These are phyloP conservation scores for Xenus cinereus DNA, from an alignment of 2,113 vertebrate genomes.

Conservation along the genomic window DNA sequence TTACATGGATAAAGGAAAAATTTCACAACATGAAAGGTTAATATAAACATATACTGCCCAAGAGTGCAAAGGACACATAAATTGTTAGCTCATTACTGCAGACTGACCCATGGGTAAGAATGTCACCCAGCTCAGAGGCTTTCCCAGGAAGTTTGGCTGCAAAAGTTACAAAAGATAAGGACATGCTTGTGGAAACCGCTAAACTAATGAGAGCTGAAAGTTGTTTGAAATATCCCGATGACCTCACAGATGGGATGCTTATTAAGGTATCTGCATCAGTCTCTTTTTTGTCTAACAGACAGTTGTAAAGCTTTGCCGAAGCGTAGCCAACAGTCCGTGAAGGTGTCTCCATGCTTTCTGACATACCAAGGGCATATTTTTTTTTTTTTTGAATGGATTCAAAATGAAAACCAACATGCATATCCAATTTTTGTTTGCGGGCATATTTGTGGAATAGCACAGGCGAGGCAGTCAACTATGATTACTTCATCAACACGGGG, in stretches of 20 bases:
- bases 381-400: constrained; percentile 72
- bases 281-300: constrained; percentile 82
- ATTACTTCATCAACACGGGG: constrained; percentile 73
- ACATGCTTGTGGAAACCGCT: constrained; percentile 69
- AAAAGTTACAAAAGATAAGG: constrained; percentile 82
- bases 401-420: constrained; percentile 67
- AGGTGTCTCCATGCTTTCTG: constrained; percentile 89
- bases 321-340: constrained; percentile 93
- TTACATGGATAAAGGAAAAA: constrained; percentile 69
- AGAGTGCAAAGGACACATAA: constrained; percentile 72
- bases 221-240: constrained; percentile 84
- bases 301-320: constrained; percentile 81
- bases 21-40: constrained; percentile 78
- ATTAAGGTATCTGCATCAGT: constrained; percentile 84
- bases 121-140: constrained; percentile 77
- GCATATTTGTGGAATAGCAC: constrained; percentile 69
- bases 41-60: constrained; percentile 75
- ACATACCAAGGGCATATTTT: constrained; percentile 80
- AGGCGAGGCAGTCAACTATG: constrained; percentile 68
- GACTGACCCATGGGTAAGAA: constrained; percentile 79
- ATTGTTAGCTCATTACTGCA: constrained; percentile 81
- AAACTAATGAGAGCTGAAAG: constrained; percentile 90
- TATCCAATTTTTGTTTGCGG: constrained; percentile 70
- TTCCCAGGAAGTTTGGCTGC: constrained; percentile 83
- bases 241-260: constrained; percentile 86